A percentile compares a stretch with the other conserved stretches of the same genome.
Conservation (phyloP, 2,888 invertebrate genomes). For the Deilephila elpenor region DNA sequence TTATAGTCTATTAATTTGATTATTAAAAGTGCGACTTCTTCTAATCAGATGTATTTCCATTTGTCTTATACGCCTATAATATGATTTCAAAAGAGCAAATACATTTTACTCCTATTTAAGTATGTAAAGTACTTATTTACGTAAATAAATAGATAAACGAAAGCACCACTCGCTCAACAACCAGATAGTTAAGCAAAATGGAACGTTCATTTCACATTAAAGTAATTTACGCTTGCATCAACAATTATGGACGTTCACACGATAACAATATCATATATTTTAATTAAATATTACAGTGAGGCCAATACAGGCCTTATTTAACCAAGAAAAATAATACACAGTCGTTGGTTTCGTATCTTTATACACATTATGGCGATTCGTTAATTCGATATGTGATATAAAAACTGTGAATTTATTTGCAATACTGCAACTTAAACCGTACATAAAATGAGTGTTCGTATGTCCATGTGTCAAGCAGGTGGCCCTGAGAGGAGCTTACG, state of each 20-base stretch:
- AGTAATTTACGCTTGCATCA: constrained; percentile 8
- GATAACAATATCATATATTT: constrained; percentile 40
- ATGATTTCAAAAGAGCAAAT: not conserved
- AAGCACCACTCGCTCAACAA: not conserved
- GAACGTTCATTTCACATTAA: not conserved
- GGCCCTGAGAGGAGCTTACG: constrained; percentile 65
- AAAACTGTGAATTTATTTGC: constrained; percentile 76
- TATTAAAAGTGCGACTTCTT: no score
- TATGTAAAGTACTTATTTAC: constrained; percentile 6
- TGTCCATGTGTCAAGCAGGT: constrained; percentile 71
- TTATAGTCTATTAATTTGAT: no score
- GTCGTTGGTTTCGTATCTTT: constrained; percentile 54
- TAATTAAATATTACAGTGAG: constrained; percentile 48
- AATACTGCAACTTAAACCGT: constrained; percentile 56
- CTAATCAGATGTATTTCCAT: not conserved
- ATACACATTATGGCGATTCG: constrained; percentile 50
- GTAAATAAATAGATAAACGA: constrained; percentile 7
- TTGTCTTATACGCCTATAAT: not conserved
- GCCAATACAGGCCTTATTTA: constrained; percentile 49
- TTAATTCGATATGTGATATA: constrained; percentile 75
- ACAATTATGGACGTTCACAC: constrained; percentile 45
- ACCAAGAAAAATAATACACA: constrained; percentile 54
- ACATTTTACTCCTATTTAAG: not conserved
- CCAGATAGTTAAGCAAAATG: not conserved
- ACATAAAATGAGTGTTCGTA: constrained; percentile 71